phyloP scores from a whole-genome alignment of 2,797 vertebrate genomes.

The Thripadectes ignobilis region DNA sequence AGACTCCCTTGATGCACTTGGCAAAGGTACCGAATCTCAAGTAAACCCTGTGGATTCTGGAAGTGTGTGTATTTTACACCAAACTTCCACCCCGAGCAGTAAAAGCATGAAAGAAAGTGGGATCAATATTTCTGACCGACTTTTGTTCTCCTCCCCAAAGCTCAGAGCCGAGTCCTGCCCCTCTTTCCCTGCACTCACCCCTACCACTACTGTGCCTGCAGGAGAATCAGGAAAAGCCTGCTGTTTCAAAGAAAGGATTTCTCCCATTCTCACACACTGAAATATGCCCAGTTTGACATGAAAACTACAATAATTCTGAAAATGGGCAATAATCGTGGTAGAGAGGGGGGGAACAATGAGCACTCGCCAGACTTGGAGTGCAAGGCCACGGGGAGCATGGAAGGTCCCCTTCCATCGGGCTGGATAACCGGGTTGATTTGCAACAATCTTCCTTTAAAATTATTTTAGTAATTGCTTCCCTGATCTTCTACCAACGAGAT shows the following conservation, averaged over 20 bases:
- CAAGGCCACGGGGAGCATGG: background rate
- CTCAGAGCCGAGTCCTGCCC: background rate
- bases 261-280: background rate
- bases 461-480: background rate
- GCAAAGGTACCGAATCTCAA: background rate
- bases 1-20: background rate
- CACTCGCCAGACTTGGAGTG: background rate
- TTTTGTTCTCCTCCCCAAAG: background rate
- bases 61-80: background rate
- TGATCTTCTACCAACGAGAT: background rate
- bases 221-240: background rate
- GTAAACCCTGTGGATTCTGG: background rate
- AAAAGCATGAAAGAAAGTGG: background rate
- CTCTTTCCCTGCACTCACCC: background rate
- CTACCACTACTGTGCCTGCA: background rate
- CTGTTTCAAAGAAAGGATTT: background rate
- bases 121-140: background rate
- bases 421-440: background rate
- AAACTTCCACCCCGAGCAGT: background rate
- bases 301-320: background rate
- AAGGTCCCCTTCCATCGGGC: accelerated
- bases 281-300: background rate
- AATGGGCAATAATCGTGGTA: background rate
- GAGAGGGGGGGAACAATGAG: background rate
- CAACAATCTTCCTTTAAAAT: background rate